Evolutionary conservation across 2,113 vertebrate genomes (phyloP), one percentile per base, ranked within the genome.

Genomic region (Tetrao urogallus): DNA sequence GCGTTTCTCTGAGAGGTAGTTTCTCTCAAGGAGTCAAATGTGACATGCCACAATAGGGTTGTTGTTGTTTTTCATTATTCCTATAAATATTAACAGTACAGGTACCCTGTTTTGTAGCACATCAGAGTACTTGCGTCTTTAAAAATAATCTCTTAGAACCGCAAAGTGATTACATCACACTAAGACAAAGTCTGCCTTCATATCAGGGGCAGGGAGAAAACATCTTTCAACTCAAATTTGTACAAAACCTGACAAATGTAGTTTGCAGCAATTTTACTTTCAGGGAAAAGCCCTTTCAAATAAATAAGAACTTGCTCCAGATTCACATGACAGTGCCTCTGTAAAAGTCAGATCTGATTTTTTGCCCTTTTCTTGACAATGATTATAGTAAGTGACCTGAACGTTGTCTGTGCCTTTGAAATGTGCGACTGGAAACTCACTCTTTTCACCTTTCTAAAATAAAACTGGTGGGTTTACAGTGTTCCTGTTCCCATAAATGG

Each of bases 311-410:
- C 60, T 96, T 95, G 93, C 89, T 97, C 89, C 89, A 97, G 93
- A 97, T 97, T 97, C 97, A 92, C 92, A 95, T 96, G 97, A 95
- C 96, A 97, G 91, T 81, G 93, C 89, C 91, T 94, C 61, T 78
- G 87, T 93, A 90, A 91, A 97, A 97, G 97, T 97, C 97, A 96
- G 91, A 95, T 95, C 92, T 81, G 92, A 96, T 97, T 97, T 93
- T 96, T 96, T 97, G 92, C 91, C 97, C 93, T 96, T 95, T 98
- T 86, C 96, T 91, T 95, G 96, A 95, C 92, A 96, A 82, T 86
- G 94, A 74, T 95, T 96, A 90, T 52, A 96, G 94, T 94, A 97
- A 97, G 94, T 97, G 95, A 97, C 94, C 87, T 91, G 96, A 96
- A 85, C 91, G 74, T 48, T 72, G 84, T 93, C 69, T 92, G 82